Percentiles rank a stretch among this genome's conserved stretches.
These are phyloP conservation scores for Theodoxus fluviatilis DNA, from an alignment of 2,888 invertebrate species.

Conservation along the genomic window DNA sequence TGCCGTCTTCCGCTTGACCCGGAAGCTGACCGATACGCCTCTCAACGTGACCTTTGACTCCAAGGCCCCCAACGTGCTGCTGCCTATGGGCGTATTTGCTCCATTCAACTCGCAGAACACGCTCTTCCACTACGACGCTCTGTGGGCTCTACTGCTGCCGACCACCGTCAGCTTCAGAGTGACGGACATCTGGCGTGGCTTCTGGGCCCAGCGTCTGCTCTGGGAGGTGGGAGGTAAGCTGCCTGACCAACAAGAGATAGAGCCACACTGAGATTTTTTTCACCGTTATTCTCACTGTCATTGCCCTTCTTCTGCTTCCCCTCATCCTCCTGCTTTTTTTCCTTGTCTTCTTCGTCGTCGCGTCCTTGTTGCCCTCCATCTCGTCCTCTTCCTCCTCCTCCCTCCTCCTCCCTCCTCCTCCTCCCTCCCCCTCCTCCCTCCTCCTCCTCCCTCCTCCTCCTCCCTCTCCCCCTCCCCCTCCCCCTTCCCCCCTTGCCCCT, in stretches of 20 bases:
- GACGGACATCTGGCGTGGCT: constrained; percentile 51
- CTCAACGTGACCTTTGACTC: constrained; percentile 43
- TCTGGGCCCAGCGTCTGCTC: constrained; percentile 48
- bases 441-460: no score
- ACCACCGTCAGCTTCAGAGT: constrained; percentile 40
- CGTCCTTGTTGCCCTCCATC: no score
- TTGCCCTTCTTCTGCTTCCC: no score
- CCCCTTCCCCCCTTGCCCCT: no score
- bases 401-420: no score
- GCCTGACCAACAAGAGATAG: no score
- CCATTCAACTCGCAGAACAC: constrained; percentile 56
- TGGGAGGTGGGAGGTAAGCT: constrained; percentile 41
- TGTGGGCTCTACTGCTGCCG: constrained; percentile 50
- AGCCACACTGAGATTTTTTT: constrained; percentile 42
- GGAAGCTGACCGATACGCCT: constrained; percentile 29
- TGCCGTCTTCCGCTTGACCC: constrained; percentile 48
- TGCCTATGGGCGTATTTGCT: constrained; percentile 42
- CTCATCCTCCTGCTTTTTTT: no score
- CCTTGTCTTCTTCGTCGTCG: no score
- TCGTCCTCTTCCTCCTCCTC: no score
- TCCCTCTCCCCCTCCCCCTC: no score
- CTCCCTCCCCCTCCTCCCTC: no score
- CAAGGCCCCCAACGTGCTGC: constrained; percentile 40
- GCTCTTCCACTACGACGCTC: constrained; percentile 42
- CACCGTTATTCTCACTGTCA: no score